These are phyloP conservation scores for Eupithecia inturbata DNA, from an alignment of 2,888 invertebrate genomes.

Conservation along the genomic window DNA sequence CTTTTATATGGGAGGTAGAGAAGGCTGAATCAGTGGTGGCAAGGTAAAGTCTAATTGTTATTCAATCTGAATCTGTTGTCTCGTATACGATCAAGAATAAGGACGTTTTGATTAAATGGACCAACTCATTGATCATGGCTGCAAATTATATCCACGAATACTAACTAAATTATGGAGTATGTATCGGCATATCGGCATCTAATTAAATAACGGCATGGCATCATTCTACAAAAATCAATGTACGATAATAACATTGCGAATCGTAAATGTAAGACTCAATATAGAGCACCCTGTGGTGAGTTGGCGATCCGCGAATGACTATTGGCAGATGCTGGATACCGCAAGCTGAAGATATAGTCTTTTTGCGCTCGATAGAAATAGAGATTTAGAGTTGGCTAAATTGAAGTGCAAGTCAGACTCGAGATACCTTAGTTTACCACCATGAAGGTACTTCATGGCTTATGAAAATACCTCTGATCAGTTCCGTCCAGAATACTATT, in stretches of 20 bases:
- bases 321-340: neutral
- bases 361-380: neutral
- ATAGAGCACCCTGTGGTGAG: neutral
- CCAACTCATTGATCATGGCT: neutral
- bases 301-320: neutral
- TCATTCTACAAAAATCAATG: neutral
- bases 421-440: neutral
- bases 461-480: conserved; percentile 85
- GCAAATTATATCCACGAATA: neutral
- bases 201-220: neutral
- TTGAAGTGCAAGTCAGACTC: neutral
- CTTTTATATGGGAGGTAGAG: conserved; percentile 39
- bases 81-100: too few species aligned
- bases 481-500: conserved; percentile 89
- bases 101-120: neutral
- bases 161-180: neutral
- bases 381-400: neutral
- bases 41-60: conserved; percentile 15
- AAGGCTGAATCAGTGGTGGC: conserved; percentile 43
- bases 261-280: too few species aligned
- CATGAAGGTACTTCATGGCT: neutral
- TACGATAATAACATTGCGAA: too few species aligned
- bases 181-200: neutral
- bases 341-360: neutral
- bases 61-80: too few species aligned